A percentile compares a stretch with the other conserved stretches of the same genome.
Evolutionary conservation across 1,140 invertebrate genomes (phyloP).

Genomic region (Heterodera carotae): DNA sequence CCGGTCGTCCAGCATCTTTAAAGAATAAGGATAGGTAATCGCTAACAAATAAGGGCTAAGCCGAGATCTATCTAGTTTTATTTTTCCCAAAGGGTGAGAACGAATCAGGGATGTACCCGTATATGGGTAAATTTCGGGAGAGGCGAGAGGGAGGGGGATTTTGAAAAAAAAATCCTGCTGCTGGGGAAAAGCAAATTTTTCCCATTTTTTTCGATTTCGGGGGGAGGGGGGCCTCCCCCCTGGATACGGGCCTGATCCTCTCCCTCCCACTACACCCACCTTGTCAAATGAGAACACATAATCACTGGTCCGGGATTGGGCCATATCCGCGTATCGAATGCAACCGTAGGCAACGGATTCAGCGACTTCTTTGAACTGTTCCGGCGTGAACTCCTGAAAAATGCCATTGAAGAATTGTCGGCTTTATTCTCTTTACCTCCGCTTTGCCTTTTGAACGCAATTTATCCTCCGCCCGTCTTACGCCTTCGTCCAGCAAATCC

Average conservation of each 20-base stretch:
- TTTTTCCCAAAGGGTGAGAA: no score
- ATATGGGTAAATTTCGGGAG: no score
- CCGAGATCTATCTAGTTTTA: no score
- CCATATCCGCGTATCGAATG: slow-evolving; percentile 96
- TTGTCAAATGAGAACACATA: slow-evolving; percentile 99
- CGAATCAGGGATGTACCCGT: no score
- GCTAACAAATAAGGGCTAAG: no score
- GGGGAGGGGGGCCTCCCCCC: no score
- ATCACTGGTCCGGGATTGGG: slow-evolving; percentile 87
- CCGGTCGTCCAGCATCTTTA: slow-evolving; percentile 92
- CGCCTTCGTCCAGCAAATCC: slow-evolving; percentile 90
- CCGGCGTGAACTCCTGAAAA: slow-evolving; percentile 74
- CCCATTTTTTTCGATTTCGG: no score
- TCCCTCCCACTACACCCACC: slow-evolving; percentile 65
- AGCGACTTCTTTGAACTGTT: slow-evolving; percentile 82
- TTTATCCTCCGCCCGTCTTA: slow-evolving; percentile 81
- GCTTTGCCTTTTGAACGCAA: slow-evolving; percentile 83
- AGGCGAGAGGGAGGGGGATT: no score
- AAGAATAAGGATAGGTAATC: no score
- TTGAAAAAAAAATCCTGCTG: no score
- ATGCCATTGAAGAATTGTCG: not conserved
- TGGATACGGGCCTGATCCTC: no score
- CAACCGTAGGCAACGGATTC: slow-evolving; percentile 94
- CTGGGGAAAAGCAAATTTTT: no score
- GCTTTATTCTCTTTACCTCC: not conserved